A percentile compares a stretch with the other conserved stretches of the same genome.
Evolutionary conservation across 2,113 vertebrate species (phyloP).

Genomic region (Tyrannus savana): DNA sequence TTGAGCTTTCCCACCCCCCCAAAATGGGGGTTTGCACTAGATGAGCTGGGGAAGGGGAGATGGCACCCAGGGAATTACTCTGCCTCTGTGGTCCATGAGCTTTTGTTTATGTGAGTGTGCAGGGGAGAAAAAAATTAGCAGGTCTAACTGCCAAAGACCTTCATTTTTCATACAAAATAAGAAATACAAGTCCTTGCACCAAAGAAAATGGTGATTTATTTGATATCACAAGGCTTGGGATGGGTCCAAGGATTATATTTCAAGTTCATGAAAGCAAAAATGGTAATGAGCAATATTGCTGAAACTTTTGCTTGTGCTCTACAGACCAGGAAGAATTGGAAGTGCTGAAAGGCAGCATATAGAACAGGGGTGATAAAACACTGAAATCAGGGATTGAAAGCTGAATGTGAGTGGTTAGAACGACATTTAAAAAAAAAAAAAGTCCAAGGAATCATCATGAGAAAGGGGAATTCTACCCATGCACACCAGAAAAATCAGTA

Average conservation of each 20-base stretch:
- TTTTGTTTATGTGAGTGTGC: not conserved
- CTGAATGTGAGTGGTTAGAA: not conserved
- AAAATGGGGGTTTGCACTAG: not conserved
- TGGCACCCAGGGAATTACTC: not conserved
- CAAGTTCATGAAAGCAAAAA: not conserved
- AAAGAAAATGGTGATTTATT: not conserved
- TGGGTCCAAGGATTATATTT: not conserved
- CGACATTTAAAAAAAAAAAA: not conserved
- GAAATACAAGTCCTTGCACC: not conserved
- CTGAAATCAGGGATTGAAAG: not conserved
- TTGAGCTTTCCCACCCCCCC: fast-evolving
- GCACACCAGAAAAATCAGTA: not conserved
- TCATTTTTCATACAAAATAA: not conserved
- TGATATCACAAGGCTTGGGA: not conserved
- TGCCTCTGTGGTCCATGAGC: not conserved
- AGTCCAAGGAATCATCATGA: not conserved
- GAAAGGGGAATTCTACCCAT: not conserved
- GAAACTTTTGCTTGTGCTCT: constrained; percentile 5
- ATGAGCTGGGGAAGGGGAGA: not conserved
- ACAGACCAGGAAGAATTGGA: not conserved
- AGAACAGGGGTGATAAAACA: not conserved
- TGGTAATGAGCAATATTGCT: not conserved
- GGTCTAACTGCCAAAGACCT: not conserved
- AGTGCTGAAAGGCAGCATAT: not conserved
- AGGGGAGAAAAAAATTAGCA: not conserved